phyloP scores from a whole-genome alignment of 2,113 vertebrate species.

The Symphodus melops region DNA sequence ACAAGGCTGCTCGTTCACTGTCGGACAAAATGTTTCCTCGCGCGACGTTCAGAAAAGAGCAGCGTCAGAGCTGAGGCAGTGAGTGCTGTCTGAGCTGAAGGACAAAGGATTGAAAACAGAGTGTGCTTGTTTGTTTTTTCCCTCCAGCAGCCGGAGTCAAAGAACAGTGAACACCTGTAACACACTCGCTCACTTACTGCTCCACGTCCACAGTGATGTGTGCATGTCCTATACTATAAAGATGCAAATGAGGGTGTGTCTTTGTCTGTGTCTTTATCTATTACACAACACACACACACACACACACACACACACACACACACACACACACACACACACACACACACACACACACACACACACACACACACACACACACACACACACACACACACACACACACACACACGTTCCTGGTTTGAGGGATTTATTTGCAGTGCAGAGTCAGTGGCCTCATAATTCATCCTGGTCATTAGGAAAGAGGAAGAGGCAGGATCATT shows the following conservation, averaged over 20 bases:
- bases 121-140: background rate
- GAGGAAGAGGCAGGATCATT: constrained; percentile 59
- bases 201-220: too few relatives aligned
- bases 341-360: too few relatives aligned
- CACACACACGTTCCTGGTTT: constrained; percentile 22
- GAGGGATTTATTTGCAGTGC: constrained; percentile 57
- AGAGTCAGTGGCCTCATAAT: constrained; percentile 62
- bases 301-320: too few relatives aligned
- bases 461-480: constrained; percentile 64
- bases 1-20: background rate
- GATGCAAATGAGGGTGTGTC: too few relatives aligned
- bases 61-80: background rate
- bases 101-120: background rate
- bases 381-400: background rate
- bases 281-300: background rate
- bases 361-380: too few relatives aligned
- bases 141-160: too few relatives aligned
- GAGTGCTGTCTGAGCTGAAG: background rate
- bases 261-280: too few relatives aligned
- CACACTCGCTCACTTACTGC: too few relatives aligned
- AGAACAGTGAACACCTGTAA: too few relatives aligned
- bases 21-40: background rate
- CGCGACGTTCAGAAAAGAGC: background rate
- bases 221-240: too few relatives aligned
- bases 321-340: too few relatives aligned